These are phyloP conservation scores for Zapornia atra DNA, from an alignment of 2,113 vertebrate species.

Conservation along the genomic window DNA sequence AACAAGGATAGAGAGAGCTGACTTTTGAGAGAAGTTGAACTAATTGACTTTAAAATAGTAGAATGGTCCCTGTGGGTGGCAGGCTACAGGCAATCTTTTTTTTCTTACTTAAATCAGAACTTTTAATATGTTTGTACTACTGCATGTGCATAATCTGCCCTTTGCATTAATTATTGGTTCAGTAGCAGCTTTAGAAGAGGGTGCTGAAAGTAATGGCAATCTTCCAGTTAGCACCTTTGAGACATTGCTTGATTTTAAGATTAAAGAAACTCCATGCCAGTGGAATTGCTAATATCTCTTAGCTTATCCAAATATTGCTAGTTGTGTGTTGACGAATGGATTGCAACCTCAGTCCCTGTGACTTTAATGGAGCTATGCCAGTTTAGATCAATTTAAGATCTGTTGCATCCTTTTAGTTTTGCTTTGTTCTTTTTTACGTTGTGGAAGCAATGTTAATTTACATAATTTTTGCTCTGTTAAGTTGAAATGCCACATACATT, in stretches of 20 bases:
- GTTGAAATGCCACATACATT: not conserved
- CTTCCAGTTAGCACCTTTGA: constrained; percentile 29
- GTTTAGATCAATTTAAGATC: not conserved
- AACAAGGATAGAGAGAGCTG: constrained; percentile 34
- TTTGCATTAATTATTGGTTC: not conserved
- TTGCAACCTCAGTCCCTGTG: not conserved
- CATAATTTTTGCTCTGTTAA: not conserved
- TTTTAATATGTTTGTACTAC: constrained; percentile 32
- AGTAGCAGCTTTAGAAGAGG: constrained; percentile 8
- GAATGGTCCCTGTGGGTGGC: constrained; percentile 32
- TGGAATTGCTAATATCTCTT: not conserved
- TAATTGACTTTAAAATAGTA: constrained; percentile 72
- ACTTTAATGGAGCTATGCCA: not conserved
- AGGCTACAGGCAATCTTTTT: constrained; percentile 23
- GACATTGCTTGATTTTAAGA: constrained; percentile 11
- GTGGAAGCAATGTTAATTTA: not conserved
- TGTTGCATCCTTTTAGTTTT: not conserved
- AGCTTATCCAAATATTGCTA: not conserved
- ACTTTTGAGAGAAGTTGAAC: constrained; percentile 35
- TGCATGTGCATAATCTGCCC: constrained; percentile 17
- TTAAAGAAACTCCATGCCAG: not conserved
- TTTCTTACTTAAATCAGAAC: constrained; percentile 33
- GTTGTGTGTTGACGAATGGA: not conserved
- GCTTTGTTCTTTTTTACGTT: not conserved
- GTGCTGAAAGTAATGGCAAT: not conserved